phyloP scores from a whole-genome alignment of 1,140 invertebrate species.

The Physella acuta region DNA sequence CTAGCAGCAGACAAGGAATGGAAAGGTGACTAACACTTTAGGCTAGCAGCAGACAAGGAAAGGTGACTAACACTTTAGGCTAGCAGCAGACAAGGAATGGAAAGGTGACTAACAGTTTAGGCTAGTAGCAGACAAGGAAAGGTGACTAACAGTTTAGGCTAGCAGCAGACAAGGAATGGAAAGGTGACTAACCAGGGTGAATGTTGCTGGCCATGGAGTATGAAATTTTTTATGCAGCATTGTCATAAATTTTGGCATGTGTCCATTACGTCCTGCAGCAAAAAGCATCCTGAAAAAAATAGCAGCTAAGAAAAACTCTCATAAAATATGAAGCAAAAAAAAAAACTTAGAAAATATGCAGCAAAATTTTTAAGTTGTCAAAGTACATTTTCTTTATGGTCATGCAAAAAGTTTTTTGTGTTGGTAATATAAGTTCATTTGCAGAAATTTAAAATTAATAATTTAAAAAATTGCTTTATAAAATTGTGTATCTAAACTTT shows the following conservation, averaged over 20 bases:
- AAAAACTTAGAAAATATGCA: not conserved
- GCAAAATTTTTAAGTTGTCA: not conserved
- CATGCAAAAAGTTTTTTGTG: not conserved
- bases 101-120: too few species aligned
- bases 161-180: too few species aligned
- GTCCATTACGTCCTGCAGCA: slow-evolving; percentile 90
- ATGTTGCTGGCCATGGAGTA: slow-evolving; percentile 86
- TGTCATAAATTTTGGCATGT: slow-evolving; percentile 91
- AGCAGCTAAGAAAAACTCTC: not conserved
- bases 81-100: too few species aligned
- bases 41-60: too few species aligned
- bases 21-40: too few species aligned
- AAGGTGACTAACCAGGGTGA: slow-evolving; percentile 80
- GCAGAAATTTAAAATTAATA: too few species aligned
- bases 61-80: too few species aligned
- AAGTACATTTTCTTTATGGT: not conserved
- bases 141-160: too few species aligned
- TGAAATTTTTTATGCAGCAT: slow-evolving; percentile 86
- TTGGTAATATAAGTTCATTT: not conserved
- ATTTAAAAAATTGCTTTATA: too few species aligned
- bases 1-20: too few species aligned
- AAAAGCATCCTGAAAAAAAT: slow-evolving; percentile 75
- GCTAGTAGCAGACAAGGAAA: too few species aligned
- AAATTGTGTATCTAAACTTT: too few species aligned
- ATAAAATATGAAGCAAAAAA: not conserved